A percentile compares a stretch with the other conserved stretches of the same genome.
phyloP scores from a whole-genome alignment of 2,888 invertebrate species.

The Thera britannica region DNA sequence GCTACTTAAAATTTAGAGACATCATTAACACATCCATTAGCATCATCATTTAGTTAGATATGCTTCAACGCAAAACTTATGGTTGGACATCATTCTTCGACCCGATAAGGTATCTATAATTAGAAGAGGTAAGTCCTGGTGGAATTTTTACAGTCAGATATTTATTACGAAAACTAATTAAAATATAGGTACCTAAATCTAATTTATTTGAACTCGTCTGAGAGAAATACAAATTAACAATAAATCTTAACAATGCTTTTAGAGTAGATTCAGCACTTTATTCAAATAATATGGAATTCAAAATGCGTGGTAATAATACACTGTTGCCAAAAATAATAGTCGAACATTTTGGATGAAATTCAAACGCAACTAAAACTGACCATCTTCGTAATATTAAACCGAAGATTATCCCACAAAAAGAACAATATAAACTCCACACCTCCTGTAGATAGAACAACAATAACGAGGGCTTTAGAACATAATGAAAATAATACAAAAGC shows the following conservation, averaged over 20 bases:
- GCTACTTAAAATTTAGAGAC: conserved; percentile 19
- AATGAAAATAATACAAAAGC: conserved; percentile 62
- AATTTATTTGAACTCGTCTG: not conserved
- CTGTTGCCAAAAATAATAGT: not conserved
- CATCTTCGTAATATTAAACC: conserved; percentile 6
- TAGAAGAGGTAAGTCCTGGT: not conserved
- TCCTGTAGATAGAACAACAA: conserved; percentile 72
- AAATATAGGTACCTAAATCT: not conserved
- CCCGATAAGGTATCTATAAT: not conserved
- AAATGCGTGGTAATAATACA: no score
- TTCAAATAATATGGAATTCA: no score
- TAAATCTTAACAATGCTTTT: no score
- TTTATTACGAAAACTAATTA: not conserved
- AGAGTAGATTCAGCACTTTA: no score
- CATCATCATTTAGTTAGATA: conserved; percentile 19
- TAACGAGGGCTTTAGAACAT: conserved; percentile 54
- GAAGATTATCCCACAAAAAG: conserved; percentile 55
- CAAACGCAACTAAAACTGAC: conserved; percentile 1
- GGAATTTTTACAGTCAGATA: not conserved
- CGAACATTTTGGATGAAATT: not conserved
- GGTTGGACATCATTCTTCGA: conserved; percentile 1
- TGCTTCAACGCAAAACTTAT: conserved; percentile 9
- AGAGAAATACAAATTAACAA: not conserved
- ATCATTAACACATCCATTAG: conserved; percentile 25
- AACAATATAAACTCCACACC: conserved; percentile 57